A percentile compares a stretch with the other conserved stretches of the same genome.
Conservation (phyloP, 2,797 vertebrate species). For the Sebastes hubbsi region DNA sequence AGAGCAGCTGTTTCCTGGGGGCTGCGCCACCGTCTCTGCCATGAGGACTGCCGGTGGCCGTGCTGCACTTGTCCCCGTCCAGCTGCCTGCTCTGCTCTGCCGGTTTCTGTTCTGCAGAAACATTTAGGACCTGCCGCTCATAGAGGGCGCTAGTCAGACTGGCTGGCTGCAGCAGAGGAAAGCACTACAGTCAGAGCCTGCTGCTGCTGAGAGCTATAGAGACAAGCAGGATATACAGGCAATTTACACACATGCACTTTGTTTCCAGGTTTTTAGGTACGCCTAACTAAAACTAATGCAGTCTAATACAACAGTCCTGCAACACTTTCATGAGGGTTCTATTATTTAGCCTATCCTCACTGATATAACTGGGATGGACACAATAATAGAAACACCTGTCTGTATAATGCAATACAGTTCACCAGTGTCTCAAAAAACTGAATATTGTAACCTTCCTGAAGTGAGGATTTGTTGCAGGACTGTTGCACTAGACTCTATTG, state of each 20-base stretch:
- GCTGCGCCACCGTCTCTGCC: constrained; percentile 48
- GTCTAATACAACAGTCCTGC: neutral
- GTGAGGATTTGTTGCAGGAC: neutral
- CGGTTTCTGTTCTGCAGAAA: constrained; percentile 31
- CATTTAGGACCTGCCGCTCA: constrained; percentile 25
- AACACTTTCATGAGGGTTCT: neutral
- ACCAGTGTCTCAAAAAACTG: neutral
- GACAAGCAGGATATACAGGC: constrained; percentile 1
- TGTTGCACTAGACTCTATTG: neutral
- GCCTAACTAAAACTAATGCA: neutral
- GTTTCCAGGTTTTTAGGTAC: neutral
- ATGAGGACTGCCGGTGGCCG: constrained; percentile 30
- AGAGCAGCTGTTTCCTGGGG: constrained; percentile 73
- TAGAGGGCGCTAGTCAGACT: constrained; percentile 73
- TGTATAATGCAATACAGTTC: neutral
- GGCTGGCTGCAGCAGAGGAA: constrained; percentile 34
- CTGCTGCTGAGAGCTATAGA: constrained; percentile 26
- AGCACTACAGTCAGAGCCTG: neutral
- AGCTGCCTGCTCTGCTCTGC: constrained; percentile 55
- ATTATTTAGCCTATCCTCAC: neutral
- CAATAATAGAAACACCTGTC: neutral
- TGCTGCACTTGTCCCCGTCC: constrained; percentile 60
- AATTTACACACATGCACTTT: constrained; percentile 6
- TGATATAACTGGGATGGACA: neutral
- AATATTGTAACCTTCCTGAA: neutral